A percentile compares a stretch with the other conserved stretches of the same genome.
These are phyloP conservation scores for Podarcis cretensis DNA, from an alignment of 2,113 vertebrate species.

Conservation along the genomic window DNA sequence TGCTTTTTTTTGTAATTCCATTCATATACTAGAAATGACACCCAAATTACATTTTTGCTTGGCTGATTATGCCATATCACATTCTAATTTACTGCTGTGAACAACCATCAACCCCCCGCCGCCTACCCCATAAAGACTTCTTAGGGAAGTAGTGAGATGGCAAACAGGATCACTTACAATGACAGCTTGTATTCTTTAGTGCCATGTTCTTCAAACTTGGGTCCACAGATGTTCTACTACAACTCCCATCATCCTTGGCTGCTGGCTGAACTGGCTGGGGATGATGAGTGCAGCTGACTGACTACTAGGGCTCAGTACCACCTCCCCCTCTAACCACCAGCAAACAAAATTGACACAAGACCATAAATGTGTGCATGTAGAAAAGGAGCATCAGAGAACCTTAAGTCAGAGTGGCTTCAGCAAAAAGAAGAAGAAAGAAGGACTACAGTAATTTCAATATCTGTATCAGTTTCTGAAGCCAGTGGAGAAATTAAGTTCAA, in stretches of 20 bases:
- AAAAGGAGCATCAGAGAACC: neutral
- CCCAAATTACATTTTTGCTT: neutral
- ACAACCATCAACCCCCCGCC: neutral
- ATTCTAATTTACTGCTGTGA: neutral
- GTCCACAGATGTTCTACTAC: no score
- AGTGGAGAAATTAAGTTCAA: neutral
- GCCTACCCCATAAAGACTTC: neutral
- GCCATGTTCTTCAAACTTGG: neutral
- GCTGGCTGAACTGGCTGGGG: no score
- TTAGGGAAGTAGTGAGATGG: neutral
- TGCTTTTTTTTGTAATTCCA: neutral
- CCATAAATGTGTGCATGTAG: neutral
- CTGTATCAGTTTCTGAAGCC: neutral
- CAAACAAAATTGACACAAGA: no score
- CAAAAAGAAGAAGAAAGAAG: neutral
- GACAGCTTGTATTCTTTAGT: neutral
- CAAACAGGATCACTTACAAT: neutral
- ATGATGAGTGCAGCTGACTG: no score
- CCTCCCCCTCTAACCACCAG: no score
- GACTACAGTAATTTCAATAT: neutral
- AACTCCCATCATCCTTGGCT: neutral
- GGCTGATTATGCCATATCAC: neutral
- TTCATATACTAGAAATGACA: neutral
- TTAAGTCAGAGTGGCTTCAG: neutral
- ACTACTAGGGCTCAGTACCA: no score